Base-by-base conservation (phyloP, 2,888 invertebrate species). In the Cistogaster globosa region DNA sequence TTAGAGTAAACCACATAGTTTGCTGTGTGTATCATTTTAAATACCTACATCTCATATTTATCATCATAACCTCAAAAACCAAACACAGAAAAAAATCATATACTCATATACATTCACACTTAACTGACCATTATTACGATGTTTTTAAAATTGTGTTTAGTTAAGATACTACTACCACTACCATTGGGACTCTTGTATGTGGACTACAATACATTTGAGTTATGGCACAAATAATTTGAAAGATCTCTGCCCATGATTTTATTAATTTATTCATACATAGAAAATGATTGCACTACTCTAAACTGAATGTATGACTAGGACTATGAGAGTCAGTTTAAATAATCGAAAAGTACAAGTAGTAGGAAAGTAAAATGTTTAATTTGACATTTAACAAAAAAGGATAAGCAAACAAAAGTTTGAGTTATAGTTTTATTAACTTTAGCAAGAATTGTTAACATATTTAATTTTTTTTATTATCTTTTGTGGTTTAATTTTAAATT, bases 231-330 rank as follows among this genome's bases (percentile, higher is more conserved):
- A 42, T 12, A 12, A 12, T 67, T 26, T 71, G 51, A 22, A 14
- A 55, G 48, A 62, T 1, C n/a, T 81, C 22, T 81, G 67, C 16
- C 16, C 58, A 68, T 75, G 74, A 74, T 81, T 68, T 68, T 67
- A 68, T 68, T 75, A 81, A 81, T 81, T 55, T 81, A 81, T 81
- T 81, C 81, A 81, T 75, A 81, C 75, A 81, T 75, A 81, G n/a
- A 63, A 81, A 68, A 68, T 81, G 36, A 68, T 81, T 81, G 74
- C 57, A 38, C 9, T 57, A 57, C 57, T 57, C 36, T 22, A 51
- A 16, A 26, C 7, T n/a, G n/a, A 42, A 18, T 38, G 32, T 55
- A 48, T 62, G 20, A 14, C 26, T 38, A 51, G 26, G 60, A 38
- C 22, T 68, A 26, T 51, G 26, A 68, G 36, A 38, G 58, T 26